phyloP scores from a whole-genome alignment of 2,797 vertebrate genomes.

The Cynodonichthys magdalenae region DNA sequence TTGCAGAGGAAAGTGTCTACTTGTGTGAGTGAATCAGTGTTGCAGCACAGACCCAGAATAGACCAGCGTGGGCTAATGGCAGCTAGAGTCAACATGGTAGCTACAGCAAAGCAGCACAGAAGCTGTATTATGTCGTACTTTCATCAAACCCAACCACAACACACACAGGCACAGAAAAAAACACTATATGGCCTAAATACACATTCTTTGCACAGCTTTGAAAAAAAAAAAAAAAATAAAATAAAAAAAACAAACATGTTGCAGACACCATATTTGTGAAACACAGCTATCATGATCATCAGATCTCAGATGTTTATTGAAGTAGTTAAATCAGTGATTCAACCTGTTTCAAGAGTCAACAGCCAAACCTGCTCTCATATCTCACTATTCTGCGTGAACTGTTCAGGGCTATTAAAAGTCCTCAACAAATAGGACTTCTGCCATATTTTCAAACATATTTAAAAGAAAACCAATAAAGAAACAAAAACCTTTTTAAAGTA shows the following conservation, averaged over 20 bases:
- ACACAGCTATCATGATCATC: neutral
- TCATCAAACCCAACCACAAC: conserved; percentile 26
- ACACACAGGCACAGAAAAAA: conserved; percentile 7
- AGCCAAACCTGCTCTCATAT: too few relatives aligned
- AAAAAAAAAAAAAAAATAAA: neutral
- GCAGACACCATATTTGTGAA: conserved; percentile 1
- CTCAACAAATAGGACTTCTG: too few relatives aligned
- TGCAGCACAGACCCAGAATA: conserved; percentile 72
- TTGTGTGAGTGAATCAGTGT: conserved; percentile 72
- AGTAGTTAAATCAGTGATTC: too few relatives aligned
- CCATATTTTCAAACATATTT: neutral
- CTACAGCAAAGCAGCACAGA: conserved; percentile 58
- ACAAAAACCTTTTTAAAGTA: neutral
- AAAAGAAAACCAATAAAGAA: neutral
- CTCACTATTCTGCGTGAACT: too few relatives aligned
- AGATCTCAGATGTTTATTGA: neutral
- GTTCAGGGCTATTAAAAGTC: too few relatives aligned
- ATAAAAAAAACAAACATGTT: neutral
- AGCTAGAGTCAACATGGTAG: conserved; percentile 63
- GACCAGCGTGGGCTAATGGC: conserved; percentile 71
- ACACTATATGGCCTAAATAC: conserved; percentile 20
- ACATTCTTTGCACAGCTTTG: neutral
- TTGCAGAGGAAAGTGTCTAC: conserved; percentile 66
- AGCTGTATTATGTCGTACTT: conserved; percentile 44
- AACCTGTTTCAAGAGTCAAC: too few relatives aligned